Percentiles rank a stretch among this genome's conserved stretches.
These are phyloP conservation scores for Craniophora ligustri DNA, from an alignment of 2,888 invertebrate species.

Conservation along the genomic window DNA sequence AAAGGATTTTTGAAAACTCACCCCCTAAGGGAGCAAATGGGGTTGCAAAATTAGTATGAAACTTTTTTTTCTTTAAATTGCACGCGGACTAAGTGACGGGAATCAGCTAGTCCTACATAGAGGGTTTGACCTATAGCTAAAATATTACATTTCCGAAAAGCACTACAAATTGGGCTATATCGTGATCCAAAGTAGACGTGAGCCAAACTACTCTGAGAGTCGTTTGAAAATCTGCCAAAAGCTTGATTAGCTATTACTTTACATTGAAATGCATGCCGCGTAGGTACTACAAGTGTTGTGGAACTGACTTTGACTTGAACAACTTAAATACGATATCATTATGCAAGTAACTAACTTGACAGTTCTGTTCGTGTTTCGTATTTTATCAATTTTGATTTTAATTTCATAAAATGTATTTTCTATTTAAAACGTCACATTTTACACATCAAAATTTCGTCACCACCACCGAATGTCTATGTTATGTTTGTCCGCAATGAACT, in stretches of 20 bases:
- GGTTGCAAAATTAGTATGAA: too few species aligned
- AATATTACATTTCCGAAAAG: slow-evolving; percentile 42
- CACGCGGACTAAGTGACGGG: too few species aligned
- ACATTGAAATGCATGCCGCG: slow-evolving; percentile 21
- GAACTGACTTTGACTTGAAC: neutral
- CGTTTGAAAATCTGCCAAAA: slow-evolving; percentile 51
- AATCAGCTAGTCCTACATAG: too few species aligned
- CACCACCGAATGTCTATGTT: too few species aligned
- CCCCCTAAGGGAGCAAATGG: too few species aligned
- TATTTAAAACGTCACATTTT: too few species aligned
- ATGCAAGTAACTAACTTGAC: neutral
- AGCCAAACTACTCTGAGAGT: slow-evolving; percentile 39
- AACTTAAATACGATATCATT: neutral
- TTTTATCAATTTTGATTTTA: too few species aligned
- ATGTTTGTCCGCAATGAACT: too few species aligned
- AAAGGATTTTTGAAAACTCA: too few species aligned
- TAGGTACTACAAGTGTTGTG: neutral
- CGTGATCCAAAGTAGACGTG: slow-evolving; percentile 39
- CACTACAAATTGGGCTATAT: slow-evolving; percentile 40
- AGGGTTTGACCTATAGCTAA: slow-evolving; percentile 15
- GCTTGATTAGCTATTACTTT: slow-evolving; percentile 44
- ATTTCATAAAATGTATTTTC: too few species aligned
- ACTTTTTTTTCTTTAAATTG: too few species aligned
- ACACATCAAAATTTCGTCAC: too few species aligned
- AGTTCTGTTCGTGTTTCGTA: neutral